These are phyloP conservation scores for Nycticorax nycticorax DNA, from an alignment of 2,113 vertebrate species.

Conservation along the genomic window DNA sequence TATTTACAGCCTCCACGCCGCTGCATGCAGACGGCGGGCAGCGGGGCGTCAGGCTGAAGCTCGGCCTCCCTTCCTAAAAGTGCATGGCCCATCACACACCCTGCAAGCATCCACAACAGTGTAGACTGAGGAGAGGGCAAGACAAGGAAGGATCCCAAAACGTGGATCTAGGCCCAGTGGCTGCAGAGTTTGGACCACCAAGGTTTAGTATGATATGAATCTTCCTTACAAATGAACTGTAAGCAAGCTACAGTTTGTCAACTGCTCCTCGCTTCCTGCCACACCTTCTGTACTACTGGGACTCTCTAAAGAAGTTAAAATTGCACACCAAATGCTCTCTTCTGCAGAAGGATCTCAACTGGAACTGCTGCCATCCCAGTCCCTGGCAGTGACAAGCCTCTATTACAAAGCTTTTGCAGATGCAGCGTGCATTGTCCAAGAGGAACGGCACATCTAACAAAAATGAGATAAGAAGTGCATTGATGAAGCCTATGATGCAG, in stretches of 20 bases:
- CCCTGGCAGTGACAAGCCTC: not conserved
- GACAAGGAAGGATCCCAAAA: not conserved
- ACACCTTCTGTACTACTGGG: not conserved
- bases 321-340: not conserved
- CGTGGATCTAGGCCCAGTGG: not conserved
- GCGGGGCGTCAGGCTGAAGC: not conserved
- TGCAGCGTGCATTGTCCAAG: not conserved
- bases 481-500: not conserved
- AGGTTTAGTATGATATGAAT: not conserved
- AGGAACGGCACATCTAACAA: not conserved
- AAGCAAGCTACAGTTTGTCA: not conserved
- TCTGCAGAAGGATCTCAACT: not conserved
- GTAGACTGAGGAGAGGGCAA: not conserved
- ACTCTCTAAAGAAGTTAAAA: not conserved
- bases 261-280: not conserved
- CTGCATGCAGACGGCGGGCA: not conserved
- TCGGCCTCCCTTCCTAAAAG: not conserved
- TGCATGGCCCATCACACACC: not conserved
- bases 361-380: not conserved
- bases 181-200: not conserved
- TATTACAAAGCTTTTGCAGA: not conserved
- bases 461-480: not conserved
- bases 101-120: not conserved
- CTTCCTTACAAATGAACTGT: not conserved
- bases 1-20: not conserved